phyloP scores from a whole-genome alignment of 2,113 vertebrate species.

The Chrysemys picta region DNA sequence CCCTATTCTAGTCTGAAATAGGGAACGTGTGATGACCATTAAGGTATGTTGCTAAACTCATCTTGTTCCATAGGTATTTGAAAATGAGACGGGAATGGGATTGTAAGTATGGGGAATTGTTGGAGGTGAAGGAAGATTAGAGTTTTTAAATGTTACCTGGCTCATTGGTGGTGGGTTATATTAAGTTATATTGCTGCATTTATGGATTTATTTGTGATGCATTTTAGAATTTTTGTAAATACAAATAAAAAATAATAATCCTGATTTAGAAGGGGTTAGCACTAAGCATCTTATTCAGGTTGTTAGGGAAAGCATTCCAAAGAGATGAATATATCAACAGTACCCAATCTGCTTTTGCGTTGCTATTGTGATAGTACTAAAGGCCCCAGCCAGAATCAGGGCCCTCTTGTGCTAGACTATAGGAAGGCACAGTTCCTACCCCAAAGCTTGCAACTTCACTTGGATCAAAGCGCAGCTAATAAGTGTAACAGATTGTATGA shows the following conservation, averaged over 20 bases:
- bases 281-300: rapidly evolving
- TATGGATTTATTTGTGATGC: neutral
- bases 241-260: neutral
- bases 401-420: rapidly evolving
- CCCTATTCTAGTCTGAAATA: neutral
- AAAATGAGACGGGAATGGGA: neutral
- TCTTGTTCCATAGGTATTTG: neutral
- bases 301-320: neutral
- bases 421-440: neutral
- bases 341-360: neutral
- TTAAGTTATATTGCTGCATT: neutral
- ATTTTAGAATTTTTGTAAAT: neutral
- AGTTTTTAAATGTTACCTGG: neutral
- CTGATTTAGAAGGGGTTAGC: neutral
- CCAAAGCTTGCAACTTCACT: neutral
- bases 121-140: neutral
- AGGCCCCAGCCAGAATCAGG: neutral
- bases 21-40: rapidly evolving
- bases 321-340: neutral
- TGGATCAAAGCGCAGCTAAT: neutral
- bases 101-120: neutral
- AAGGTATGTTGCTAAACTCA: rapidly evolving
- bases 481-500: neutral
- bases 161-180: neutral
- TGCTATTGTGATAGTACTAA: rapidly evolving